A percentile compares a stretch with the other conserved stretches of the same genome.
Evolutionary conservation across 2,113 vertebrate genomes (phyloP).

Genomic region (Lates calcarifer): DNA sequence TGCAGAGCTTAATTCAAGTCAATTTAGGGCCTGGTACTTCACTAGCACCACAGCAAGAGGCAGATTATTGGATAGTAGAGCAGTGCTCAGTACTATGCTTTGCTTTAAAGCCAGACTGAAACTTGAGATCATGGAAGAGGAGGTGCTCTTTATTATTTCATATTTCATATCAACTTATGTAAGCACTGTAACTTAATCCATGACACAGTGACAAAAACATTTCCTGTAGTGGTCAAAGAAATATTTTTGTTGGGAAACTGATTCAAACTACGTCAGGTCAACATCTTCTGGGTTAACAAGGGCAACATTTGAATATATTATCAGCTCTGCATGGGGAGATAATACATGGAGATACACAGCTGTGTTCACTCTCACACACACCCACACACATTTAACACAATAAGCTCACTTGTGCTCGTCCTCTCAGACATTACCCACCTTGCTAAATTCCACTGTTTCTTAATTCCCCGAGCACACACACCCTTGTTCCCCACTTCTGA

Average conservation of each 20-base stretch:
- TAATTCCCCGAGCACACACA: slow-evolving; percentile 21
- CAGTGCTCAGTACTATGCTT: neutral
- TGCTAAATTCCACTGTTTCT: slow-evolving; percentile 33
- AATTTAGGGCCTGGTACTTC: no score
- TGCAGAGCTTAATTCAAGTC: no score
- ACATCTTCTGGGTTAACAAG: slow-evolving; percentile 22
- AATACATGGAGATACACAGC: slow-evolving; percentile 54
- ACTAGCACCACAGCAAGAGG: no score
- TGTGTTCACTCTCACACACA: slow-evolving; percentile 56
- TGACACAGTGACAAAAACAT: slow-evolving; percentile 8
- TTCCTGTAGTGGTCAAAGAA: neutral
- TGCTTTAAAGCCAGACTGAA: neutral
- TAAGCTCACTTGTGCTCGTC: slow-evolving; percentile 34
- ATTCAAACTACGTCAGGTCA: slow-evolving; percentile 1
- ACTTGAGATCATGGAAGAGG: neutral
- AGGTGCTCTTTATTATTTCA: neutral
- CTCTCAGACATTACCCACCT: slow-evolving; percentile 38
- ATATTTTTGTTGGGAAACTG: neutral
- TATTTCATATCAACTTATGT: neutral
- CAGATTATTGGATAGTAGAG: neutral
- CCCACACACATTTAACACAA: slow-evolving; percentile 53
- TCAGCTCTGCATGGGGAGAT: slow-evolving; percentile 52
- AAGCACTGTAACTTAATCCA: slow-evolving; percentile 3
- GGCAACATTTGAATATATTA: slow-evolving; percentile 48
- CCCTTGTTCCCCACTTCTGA: slow-evolving; percentile 31